Conservation (phyloP, 2,888 invertebrate species). For the Eudasyphora cyanicolor region DNA sequence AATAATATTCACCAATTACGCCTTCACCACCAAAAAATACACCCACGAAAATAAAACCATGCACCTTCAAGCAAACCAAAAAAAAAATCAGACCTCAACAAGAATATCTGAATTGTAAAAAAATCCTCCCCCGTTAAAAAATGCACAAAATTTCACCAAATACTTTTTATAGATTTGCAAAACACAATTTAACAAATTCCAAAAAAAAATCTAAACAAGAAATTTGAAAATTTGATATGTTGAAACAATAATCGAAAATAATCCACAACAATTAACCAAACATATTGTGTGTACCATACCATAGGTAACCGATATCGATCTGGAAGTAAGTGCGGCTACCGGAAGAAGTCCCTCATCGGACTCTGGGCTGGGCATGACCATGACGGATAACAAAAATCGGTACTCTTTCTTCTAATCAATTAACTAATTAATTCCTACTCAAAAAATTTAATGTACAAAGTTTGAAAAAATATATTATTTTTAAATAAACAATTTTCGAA, state of each 20-base stretch:
- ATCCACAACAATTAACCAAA: not conserved
- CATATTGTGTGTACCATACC: slow-evolving; percentile 58
- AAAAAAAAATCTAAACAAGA: too few relatives aligned
- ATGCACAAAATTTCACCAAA: not conserved
- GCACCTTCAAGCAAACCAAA: not conserved
- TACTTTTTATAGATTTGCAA: not conserved
- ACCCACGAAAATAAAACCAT: not conserved
- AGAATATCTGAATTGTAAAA: not conserved
- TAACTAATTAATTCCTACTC: slow-evolving; percentile 12
- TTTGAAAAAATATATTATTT: too few relatives aligned
- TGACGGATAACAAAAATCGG: slow-evolving; percentile 87
- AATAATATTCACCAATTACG: not conserved
- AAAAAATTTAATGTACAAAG: slow-evolving; percentile 59
- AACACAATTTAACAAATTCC: not conserved
- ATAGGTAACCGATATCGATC: slow-evolving; percentile 80
- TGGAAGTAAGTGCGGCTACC: slow-evolving; percentile 81
- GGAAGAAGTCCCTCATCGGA: slow-evolving; percentile 95
- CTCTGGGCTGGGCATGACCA: slow-evolving; percentile 95
- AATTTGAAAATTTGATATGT: not conserved
- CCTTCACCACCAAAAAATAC: not conserved
- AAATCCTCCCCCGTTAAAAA: too few relatives aligned
- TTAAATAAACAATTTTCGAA: slow-evolving; percentile 28
- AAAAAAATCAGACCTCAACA: not conserved
- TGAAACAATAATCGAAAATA: not conserved
- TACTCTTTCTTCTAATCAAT: slow-evolving; percentile 73